phyloP scores from a whole-genome alignment of 1,140 invertebrate species.

The Choristoneura fumiferana region DNA sequence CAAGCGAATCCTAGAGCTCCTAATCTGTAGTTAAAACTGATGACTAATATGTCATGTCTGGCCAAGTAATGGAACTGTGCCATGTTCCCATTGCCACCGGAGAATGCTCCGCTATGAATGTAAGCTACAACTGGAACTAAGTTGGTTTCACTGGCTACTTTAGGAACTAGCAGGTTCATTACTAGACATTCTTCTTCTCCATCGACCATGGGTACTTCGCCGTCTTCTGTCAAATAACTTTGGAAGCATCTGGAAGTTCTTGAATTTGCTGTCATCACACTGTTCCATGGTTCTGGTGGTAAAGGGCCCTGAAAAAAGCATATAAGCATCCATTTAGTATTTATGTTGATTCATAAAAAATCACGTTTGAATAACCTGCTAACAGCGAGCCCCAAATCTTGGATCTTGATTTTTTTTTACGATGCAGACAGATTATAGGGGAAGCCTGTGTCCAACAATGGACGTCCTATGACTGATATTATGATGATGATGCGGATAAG shows the following conservation, averaged over 20 bases:
- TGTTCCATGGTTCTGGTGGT: conserved; percentile 51
- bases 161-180: conserved; percentile 53
- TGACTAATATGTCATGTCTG: conserved; percentile 53
- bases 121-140: conserved; percentile 64
- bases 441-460: no score
- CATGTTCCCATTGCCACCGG: conserved; percentile 63
- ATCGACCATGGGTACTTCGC: conserved; percentile 43
- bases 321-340: no score
- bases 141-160: conserved; percentile 48
- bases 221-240: conserved; percentile 45
- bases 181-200: conserved; percentile 62
- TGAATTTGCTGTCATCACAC: conserved; percentile 35
- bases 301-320: conserved; percentile 52
- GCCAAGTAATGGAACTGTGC: conserved; percentile 51
- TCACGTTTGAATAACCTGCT: no score
- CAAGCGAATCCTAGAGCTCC: conserved; percentile 79
- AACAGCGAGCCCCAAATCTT: no score
- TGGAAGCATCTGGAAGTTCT: conserved; percentile 52
- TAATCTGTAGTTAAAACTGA: conserved; percentile 65
- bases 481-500: no score
- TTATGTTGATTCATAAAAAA: no score
- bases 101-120: conserved; percentile 64
- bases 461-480: no score
- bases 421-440: no score
- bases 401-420: no score